phyloP scores from a whole-genome alignment of 2,888 invertebrate species.

The Lissocephala sabroskyi region DNA sequence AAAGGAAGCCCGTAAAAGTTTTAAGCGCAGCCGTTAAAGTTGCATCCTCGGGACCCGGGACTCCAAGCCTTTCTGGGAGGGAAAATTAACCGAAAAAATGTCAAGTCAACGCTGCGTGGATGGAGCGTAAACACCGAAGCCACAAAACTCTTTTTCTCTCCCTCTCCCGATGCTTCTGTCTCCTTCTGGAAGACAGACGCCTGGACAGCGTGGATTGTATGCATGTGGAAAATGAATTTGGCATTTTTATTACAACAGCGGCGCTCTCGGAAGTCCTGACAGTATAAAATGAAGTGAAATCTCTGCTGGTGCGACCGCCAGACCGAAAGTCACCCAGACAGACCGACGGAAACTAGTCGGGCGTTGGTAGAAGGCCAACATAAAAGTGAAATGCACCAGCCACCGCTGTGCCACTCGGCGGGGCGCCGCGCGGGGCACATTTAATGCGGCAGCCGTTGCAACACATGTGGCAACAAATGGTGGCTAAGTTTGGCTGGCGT shows the following conservation, averaged over 20 bases:
- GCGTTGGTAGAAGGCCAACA: constrained; percentile 45
- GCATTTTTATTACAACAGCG: constrained; percentile 60
- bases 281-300: constrained; percentile 63
- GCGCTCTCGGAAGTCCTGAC: constrained; percentile 61
- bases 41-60: too few relatives aligned
- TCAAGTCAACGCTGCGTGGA: constrained; percentile 30
- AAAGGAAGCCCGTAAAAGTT: too few relatives aligned
- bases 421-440: constrained; percentile 32
- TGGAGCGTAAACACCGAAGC: constrained; percentile 30
- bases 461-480: constrained; percentile 59
- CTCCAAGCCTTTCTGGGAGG: too few relatives aligned
- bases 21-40: too few relatives aligned
- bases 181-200: too few relatives aligned
- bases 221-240: constrained; percentile 64
- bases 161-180: too few relatives aligned
- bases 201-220: constrained; percentile 30
- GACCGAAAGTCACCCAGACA: not conserved
- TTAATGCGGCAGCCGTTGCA: constrained; percentile 59
- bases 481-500: constrained; percentile 20
- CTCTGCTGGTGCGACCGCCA: constrained; percentile 46
- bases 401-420: constrained; percentile 22
- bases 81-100: constrained; percentile 55
- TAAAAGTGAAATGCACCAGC: constrained; percentile 52
- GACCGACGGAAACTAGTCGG: too few relatives aligned
- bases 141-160: too few relatives aligned